Conservation (phyloP, 2,797 vertebrate species). For the Anabas testudineus region DNA sequence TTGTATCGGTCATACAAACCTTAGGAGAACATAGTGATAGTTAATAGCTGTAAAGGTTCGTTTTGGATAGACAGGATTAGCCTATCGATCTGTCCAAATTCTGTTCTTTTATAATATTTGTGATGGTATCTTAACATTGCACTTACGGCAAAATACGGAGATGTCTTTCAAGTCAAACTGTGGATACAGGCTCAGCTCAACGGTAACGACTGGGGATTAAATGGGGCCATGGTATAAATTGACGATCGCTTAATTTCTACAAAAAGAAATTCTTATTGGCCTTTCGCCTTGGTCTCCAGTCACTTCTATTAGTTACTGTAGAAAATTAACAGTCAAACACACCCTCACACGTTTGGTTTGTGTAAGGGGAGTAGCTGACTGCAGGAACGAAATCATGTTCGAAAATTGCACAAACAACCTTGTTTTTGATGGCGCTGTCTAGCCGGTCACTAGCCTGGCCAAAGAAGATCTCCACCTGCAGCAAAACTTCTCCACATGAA, state of each 20-base stretch:
- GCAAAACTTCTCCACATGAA: constrained; percentile 69
- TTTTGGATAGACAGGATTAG: constrained; percentile 57
- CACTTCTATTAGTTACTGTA: constrained; percentile 52
- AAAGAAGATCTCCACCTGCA: constrained; percentile 66
- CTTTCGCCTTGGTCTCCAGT: constrained; percentile 70
- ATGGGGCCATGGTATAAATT: constrained; percentile 33
- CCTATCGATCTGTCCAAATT: constrained; percentile 59
- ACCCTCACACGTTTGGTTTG: constrained; percentile 45
- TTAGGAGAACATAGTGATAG: constrained; percentile 58
- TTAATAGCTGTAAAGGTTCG: constrained; percentile 58
- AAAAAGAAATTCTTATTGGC: constrained; percentile 35
- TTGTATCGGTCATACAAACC: constrained; percentile 64
- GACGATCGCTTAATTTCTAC: constrained; percentile 28
- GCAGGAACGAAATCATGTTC: constrained; percentile 60
- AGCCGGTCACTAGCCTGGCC: constrained; percentile 63
- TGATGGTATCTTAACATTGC: constrained; percentile 59
- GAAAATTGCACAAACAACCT: constrained; percentile 81
- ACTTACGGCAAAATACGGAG: constrained; percentile 55
- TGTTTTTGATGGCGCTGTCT: constrained; percentile 84
- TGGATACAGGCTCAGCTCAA: constrained; percentile 50
- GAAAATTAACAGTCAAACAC: constrained; percentile 52
- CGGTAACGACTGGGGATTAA: constrained; percentile 32
- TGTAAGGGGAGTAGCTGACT: constrained; percentile 47
- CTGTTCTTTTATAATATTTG: constrained; percentile 48
- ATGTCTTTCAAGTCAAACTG: constrained; percentile 56